These are phyloP conservation scores for Nannospalax galili DNA, from an alignment of 2,113 vertebrate genomes.

Conservation along the genomic window DNA sequence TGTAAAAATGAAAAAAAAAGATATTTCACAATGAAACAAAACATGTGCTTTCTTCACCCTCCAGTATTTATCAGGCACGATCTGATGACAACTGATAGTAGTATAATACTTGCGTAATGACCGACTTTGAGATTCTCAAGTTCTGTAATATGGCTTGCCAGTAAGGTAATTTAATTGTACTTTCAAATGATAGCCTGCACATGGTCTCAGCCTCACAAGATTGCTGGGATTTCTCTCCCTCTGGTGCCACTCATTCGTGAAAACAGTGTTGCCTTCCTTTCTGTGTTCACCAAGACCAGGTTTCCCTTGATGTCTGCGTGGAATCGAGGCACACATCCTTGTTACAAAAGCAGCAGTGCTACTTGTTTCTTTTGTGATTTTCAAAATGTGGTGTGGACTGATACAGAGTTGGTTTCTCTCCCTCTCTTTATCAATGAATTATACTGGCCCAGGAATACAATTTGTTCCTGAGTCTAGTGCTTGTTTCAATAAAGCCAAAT, in stretches of 20 bases:
- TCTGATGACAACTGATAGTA: not conserved
- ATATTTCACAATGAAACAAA: no score
- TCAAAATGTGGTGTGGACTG: not conserved
- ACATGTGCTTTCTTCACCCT: not conserved
- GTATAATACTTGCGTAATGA: conserved; percentile 27
- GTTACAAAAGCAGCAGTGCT: not conserved
- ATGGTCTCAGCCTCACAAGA: conserved; percentile 18
- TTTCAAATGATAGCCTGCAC: conserved; percentile 42
- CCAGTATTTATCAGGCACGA: not conserved
- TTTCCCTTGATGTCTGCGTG: not conserved
- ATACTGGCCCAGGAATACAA: not conserved
- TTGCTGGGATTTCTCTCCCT: conserved; percentile 47
- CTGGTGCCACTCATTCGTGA: conserved; percentile 39
- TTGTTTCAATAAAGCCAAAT: not conserved
- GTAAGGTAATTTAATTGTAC: conserved; percentile 57
- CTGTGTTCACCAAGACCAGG: not conserved
- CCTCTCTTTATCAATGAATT: not conserved
- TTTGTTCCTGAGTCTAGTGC: not conserved
- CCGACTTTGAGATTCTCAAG: not conserved
- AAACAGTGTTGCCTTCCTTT: not conserved
- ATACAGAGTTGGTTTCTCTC: not conserved
- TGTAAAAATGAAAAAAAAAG: not conserved
- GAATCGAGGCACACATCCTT: not conserved
- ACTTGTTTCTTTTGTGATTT: conserved; percentile 4
- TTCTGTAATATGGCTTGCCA: conserved; percentile 45